phyloP scores from a whole-genome alignment of 35 echinoderm and acorn worm genomes.

The Ophioderma brevispina region DNA sequence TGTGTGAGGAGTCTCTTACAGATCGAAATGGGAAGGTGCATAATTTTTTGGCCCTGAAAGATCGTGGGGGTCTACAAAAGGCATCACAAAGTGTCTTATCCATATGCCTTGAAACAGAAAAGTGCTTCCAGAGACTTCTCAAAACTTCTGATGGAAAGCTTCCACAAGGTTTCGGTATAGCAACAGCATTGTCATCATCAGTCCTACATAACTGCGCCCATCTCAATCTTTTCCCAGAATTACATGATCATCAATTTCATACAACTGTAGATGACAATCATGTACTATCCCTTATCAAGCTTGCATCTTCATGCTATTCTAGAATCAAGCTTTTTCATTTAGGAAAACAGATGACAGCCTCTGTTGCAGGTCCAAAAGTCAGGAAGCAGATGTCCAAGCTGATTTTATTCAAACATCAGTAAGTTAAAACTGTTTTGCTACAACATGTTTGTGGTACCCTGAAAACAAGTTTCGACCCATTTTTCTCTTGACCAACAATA shows the following conservation, averaged over 20 bases:
- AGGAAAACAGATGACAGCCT: background rate
- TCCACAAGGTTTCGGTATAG: background rate
- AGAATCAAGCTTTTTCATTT: slow-evolving; percentile 41
- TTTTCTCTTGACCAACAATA: too few relatives aligned
- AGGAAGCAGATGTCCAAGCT: slow-evolving; percentile 28
- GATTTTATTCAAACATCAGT: slow-evolving; percentile 33
- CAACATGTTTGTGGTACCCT: too few relatives aligned
- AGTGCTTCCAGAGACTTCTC: background rate
- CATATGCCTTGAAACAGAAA: slow-evolving; percentile 8
- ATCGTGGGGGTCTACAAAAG: background rate
- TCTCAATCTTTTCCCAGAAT: background rate
- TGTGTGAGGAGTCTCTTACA: background rate
- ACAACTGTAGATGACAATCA: slow-evolving; percentile 9
- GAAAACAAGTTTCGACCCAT: too few relatives aligned
- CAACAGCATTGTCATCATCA: background rate
- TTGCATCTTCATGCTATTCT: background rate
- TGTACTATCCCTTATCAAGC: background rate
- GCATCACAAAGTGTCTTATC: background rate
- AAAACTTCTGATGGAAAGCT: background rate
- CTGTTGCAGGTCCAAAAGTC: background rate
- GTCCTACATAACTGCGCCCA: background rate
- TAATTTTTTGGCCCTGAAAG: background rate
- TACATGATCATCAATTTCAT: slow-evolving; percentile 20
- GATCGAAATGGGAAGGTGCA: background rate
- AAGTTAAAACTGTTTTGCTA: too few relatives aligned